Conservation (phyloP, 2,113 vertebrate genomes). For the Cettia cetti region DNA sequence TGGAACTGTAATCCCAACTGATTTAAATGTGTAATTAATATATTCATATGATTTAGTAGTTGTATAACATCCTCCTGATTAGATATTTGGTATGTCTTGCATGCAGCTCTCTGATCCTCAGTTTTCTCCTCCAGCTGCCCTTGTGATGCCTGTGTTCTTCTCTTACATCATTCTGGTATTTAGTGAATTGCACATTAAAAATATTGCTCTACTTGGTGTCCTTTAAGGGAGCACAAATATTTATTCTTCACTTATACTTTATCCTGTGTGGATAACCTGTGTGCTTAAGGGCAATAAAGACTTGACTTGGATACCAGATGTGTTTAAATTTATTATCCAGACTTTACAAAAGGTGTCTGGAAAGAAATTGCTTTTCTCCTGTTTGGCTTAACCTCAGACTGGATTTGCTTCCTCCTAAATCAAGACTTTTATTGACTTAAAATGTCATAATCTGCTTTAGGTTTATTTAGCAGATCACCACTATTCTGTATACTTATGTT, state of each 20-base stretch:
- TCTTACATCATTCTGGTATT: not conserved
- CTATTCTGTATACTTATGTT: not conserved
- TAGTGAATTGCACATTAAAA: not conserved
- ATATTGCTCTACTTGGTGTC: not conserved
- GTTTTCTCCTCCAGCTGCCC: not conserved
- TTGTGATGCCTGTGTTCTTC: not conserved
- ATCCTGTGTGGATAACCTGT: not conserved
- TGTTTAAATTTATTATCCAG: not conserved
- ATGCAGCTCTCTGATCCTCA: not conserved
- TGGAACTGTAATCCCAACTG: not conserved
- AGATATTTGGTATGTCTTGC: not conserved
- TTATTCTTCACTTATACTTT: not conserved
- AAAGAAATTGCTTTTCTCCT: not conserved
- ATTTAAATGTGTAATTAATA: not conserved
- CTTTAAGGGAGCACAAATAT: not conserved
- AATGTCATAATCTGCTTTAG: not conserved
- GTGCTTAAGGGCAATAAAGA: not conserved
- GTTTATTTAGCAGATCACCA: not conserved
- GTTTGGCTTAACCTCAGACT: not conserved
- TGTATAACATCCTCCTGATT: not conserved
- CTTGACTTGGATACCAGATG: not conserved
- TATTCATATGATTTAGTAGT: not conserved
- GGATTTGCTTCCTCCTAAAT: not conserved
- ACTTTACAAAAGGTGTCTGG: not conserved
- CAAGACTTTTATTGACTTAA: not conserved